Evolutionary conservation across 2,888 invertebrate genomes (phyloP).

Genomic region (Chrysodeixis includens): DNA sequence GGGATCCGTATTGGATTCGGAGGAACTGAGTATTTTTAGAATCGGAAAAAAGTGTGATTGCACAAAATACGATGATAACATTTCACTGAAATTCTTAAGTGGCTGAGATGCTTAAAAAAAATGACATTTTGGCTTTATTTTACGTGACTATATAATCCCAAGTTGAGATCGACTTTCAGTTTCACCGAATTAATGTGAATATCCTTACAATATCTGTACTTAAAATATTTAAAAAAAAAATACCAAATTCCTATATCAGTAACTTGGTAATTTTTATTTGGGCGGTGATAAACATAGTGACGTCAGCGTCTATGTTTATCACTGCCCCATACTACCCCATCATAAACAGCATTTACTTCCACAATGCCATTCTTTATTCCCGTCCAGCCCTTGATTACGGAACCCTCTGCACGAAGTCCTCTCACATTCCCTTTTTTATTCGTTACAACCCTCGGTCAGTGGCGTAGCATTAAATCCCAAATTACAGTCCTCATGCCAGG

Average conservation of each 20-base stretch:
- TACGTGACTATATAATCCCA: too few species aligned
- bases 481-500: constrained; percentile 61
- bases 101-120: too few species aligned
- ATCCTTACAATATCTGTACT: too few species aligned
- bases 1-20: constrained; percentile 26
- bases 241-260: too few species aligned
- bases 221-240: too few species aligned
- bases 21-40: constrained; percentile 14
- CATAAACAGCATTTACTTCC: neutral
- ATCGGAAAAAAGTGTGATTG: too few species aligned
- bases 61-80: too few species aligned
- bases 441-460: constrained; percentile 42
- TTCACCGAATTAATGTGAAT: too few species aligned
- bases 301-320: neutral
- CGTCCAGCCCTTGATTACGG: constrained; percentile 20
- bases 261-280: neutral
- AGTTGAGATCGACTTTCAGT: too few species aligned
- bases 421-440: constrained; percentile 41
- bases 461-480: constrained; percentile 58
- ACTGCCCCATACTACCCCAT: neutral
- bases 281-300: too few species aligned
- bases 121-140: too few species aligned
- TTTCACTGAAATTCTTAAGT: too few species aligned
- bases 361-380: neutral
- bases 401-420: constrained; percentile 32